A percentile compares a stretch with the other conserved stretches of the same genome.
Conservation (phyloP, 2,888 invertebrate genomes). For the Cenopis cana region DNA sequence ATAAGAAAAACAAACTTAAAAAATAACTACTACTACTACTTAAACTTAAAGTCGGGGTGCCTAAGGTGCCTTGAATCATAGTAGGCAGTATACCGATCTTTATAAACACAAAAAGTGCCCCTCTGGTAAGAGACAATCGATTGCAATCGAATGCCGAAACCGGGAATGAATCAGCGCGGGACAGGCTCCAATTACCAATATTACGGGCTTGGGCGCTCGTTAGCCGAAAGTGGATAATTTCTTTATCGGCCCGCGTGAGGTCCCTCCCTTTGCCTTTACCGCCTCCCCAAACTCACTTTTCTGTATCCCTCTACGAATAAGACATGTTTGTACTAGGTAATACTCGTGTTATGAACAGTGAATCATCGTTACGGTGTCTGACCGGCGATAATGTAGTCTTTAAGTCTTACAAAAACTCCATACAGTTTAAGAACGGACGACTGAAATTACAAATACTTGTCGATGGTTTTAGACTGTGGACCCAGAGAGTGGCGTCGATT, state of each 20-base stretch:
- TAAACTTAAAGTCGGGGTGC: too few species aligned
- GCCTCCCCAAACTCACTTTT: constrained; percentile 35
- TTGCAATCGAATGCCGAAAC: constrained; percentile 29
- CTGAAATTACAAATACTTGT: too few species aligned
- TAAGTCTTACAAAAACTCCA: too few species aligned
- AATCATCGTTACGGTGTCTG: too few species aligned
- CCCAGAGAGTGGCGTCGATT: too few species aligned
- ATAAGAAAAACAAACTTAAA: too few species aligned
- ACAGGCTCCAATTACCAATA: constrained; percentile 64
- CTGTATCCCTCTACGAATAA: not conserved
- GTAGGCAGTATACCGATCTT: too few species aligned
- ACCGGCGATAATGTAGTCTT: not conserved
- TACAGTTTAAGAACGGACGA: too few species aligned
- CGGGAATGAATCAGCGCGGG: constrained; percentile 47
- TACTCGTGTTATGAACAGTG: too few species aligned
- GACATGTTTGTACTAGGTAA: not conserved
- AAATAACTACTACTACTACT: too few species aligned
- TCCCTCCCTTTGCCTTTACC: constrained; percentile 59
- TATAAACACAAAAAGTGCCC: constrained; percentile 3
- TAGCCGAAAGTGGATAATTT: constrained; percentile 75
- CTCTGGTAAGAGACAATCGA: constrained; percentile 17
- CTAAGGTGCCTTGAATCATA: too few species aligned
- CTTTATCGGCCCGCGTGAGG: constrained; percentile 77
- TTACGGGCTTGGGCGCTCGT: constrained; percentile 62
- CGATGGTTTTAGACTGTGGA: too few species aligned